Evolutionary conservation across 2,797 vertebrate genomes (phyloP), one percentile per base, ranked within the genome.

Genomic region (Typhlichthys eigenmanni): DNA sequence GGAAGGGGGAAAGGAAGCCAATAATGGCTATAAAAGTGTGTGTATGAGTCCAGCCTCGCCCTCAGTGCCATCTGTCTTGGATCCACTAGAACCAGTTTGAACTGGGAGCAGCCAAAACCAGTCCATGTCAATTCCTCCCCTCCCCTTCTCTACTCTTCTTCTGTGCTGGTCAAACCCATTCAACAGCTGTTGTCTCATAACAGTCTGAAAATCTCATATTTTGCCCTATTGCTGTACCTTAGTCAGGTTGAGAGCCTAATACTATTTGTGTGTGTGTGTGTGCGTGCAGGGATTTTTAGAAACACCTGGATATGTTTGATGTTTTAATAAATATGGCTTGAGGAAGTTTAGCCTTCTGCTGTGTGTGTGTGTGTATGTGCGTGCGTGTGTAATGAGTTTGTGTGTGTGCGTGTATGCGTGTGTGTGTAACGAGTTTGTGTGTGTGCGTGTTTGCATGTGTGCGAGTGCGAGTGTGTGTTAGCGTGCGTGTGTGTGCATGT

Each of bases 21-120:
- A 88, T 89, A 87, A 87, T 81, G 83, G 79, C 85, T 87, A 87
- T 85, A 86, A 88, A 90, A 88, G 80, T 29, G 51, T 60, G 56
- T 24, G 69, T 55, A 16, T 55, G 58, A 47, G 56, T 14, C 72
- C 79, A 68, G 83, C 82, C 84, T 86, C 85, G 77, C 84, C 81
- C 82, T 73, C 75, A 86, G 84, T 82, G 83, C 89, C 88, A 91
- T 90, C 88, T 92, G 88, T 87, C 85, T 88, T 86, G 79, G 87
- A 87, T 80, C 84, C 80, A 80, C 78, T 75, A 87, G 78, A 89
- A 84, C 87, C 85, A 87, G 87, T 87, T 87, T 83, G 78, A 62
- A 78, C 78, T 81, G 83, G 79, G 82, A 76, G 78, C 79, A 83
- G 83, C 85, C 85, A 88, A 89, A 58, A 83, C 76, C 74, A 84